Evolutionary conservation across 1,140 invertebrate genomes (phyloP).

Genomic region (Procambarus virginalis): DNA sequence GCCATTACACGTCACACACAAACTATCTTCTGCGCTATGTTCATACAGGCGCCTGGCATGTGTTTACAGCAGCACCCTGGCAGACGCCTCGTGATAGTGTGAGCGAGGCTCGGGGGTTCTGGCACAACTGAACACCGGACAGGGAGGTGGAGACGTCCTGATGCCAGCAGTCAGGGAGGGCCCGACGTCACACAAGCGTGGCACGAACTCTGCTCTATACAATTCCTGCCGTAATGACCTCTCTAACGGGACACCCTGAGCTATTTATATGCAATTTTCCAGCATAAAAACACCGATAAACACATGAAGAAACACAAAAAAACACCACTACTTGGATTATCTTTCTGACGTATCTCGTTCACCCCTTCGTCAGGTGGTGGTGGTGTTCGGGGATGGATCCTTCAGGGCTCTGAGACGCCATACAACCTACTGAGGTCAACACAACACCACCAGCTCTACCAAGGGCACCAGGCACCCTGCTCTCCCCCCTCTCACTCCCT

Average conservation of each 20-base stretch:
- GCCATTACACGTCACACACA: not conserved
- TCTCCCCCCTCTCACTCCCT: not conserved
- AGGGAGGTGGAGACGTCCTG: not conserved
- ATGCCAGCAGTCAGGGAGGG: not conserved
- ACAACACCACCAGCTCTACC: not conserved
- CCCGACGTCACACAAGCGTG: not conserved
- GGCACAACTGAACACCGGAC: not conserved
- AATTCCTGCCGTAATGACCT: not conserved
- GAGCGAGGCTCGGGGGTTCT: not conserved
- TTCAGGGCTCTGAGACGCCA: too few relatives aligned
- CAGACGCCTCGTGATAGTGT: not conserved
- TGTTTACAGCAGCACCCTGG: too few relatives aligned
- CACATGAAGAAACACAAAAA: too few relatives aligned
- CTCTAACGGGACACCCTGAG: too few relatives aligned
- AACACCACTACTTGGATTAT: too few relatives aligned
- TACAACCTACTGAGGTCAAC: too few relatives aligned
- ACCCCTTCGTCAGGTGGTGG: too few relatives aligned
- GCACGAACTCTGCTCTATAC: not conserved
- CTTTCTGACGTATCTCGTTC: too few relatives aligned
- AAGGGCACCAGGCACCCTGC: conserved; percentile 3
- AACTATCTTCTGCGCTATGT: not conserved
- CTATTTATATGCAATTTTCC: too few relatives aligned
- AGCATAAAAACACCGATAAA: too few relatives aligned
- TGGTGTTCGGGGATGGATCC: too few relatives aligned
- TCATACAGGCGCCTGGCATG: not conserved